These are phyloP conservation scores for Chrosomus eos DNA, from an alignment of 2,797 vertebrate genomes.

Conservation along the genomic window DNA sequence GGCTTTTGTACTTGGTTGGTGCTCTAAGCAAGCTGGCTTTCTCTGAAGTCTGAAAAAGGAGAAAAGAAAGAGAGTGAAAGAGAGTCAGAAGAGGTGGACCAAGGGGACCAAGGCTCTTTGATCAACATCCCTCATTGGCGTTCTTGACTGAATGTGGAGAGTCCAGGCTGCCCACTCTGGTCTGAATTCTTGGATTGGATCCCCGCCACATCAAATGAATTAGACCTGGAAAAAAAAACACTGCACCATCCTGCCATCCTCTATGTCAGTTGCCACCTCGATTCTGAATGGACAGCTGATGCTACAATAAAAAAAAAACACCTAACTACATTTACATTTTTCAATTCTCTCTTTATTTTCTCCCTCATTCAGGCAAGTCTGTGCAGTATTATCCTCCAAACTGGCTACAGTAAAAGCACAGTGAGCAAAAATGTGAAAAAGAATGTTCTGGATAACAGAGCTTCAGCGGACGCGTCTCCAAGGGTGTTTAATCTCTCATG, in stretches of 20 bases:
- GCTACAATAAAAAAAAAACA: not conserved
- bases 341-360: not conserved
- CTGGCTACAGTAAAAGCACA: conserved; percentile 29
- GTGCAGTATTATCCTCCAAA: conserved; percentile 16
- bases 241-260: not conserved
- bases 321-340: not conserved
- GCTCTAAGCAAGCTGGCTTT: conserved; percentile 50
- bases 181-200: conserved; percentile 33
- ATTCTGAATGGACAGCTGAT: conserved; percentile 6
- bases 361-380: not conserved
- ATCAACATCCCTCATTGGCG: conserved; percentile 54
- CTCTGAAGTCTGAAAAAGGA: conserved; percentile 44
- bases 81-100: conserved; percentile 25
- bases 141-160: conserved; percentile 46
- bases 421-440: not conserved
- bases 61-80: conserved; percentile 16
- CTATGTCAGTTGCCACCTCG: conserved; percentile 5
- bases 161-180: conserved; percentile 35
- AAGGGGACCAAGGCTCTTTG: conserved; percentile 25
- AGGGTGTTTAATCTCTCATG: conserved; percentile 41
- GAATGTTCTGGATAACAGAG: conserved; percentile 3
- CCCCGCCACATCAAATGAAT: not conserved
- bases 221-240: not conserved
- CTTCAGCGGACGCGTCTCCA: not conserved
- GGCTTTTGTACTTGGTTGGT: conserved; percentile 50